These are phyloP conservation scores for Monochamus saltuarius DNA, from an alignment of 1,140 invertebrate genomes.

Conservation along the genomic window DNA sequence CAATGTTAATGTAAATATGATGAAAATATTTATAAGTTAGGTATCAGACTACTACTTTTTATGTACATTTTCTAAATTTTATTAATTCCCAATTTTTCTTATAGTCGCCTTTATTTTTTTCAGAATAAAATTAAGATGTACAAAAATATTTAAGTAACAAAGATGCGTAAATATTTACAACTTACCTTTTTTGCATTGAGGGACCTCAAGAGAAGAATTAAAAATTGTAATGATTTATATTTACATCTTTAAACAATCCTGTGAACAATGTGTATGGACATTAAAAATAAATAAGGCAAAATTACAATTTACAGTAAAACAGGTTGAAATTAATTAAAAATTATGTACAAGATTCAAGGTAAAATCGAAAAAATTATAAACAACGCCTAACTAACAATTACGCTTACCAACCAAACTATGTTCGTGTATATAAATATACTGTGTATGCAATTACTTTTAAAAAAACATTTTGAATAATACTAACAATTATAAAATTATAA, in stretches of 20 bases:
- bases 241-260: conserved; percentile 26
- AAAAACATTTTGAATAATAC: conserved; percentile 4
- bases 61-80: no score
- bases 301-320: conserved; percentile 10
- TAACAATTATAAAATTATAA: conserved; percentile 6
- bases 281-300: conserved; percentile 20
- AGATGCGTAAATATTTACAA: no score
- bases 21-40: no score
- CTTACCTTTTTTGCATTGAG: neutral
- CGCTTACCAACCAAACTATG: neutral
- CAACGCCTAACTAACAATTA: no score
- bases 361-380: neutral
- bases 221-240: conserved; percentile 21
- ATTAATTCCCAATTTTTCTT: no score
- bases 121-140: no score
- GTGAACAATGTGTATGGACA: neutral
- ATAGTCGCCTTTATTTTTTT: no score
- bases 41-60: no score
- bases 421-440: neutral
- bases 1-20: no score
- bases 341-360: conserved; percentile 16
- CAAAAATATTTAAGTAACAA: no score
- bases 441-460: neutral
- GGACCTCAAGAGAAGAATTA: neutral
- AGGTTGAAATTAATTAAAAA: conserved; percentile 8